These are phyloP conservation scores for Eidolon dupreanum DNA, from an alignment of 2,797 vertebrate genomes.

Conservation along the genomic window DNA sequence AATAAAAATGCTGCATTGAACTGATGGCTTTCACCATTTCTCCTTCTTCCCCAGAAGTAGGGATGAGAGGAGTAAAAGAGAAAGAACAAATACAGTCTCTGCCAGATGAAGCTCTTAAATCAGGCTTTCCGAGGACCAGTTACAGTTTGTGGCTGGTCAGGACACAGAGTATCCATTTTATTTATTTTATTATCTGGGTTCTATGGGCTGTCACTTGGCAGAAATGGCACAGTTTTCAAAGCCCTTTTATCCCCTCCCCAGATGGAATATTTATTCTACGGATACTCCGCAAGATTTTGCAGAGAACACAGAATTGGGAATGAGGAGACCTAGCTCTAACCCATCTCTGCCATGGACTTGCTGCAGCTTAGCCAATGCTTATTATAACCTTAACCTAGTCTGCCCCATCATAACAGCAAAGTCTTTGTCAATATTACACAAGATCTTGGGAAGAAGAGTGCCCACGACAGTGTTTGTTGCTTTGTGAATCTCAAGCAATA, in stretches of 20 bases:
- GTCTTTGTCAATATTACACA: neutral
- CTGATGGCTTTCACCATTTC: constrained; percentile 64
- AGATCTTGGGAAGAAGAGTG: neutral
- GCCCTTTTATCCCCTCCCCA: neutral
- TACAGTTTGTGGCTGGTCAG: constrained; percentile 42
- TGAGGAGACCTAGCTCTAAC: neutral
- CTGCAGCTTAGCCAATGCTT: neutral
- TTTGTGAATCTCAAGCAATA: neutral
- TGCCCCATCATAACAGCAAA: neutral
- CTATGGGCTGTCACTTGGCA: constrained; percentile 30
- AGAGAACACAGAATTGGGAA: neutral
- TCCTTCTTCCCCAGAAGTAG: constrained; percentile 66
- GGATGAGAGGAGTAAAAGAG: constrained; percentile 24
- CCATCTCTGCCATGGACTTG: no score
- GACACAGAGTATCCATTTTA: constrained; percentile 34
- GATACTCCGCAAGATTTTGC: neutral
- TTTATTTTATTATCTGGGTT: constrained; percentile 59
- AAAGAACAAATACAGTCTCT: constrained; percentile 29
- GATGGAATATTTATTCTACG: neutral
- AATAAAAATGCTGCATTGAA: constrained; percentile 62
- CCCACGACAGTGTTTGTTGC: neutral
- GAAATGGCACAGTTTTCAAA: constrained; percentile 43
- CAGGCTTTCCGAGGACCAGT: neutral
- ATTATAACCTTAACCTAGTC: neutral
- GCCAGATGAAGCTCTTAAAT: constrained; percentile 63